These are phyloP conservation scores for Bombus turneri DNA, from an alignment of 1,140 invertebrate species.

Conservation along the genomic window DNA sequence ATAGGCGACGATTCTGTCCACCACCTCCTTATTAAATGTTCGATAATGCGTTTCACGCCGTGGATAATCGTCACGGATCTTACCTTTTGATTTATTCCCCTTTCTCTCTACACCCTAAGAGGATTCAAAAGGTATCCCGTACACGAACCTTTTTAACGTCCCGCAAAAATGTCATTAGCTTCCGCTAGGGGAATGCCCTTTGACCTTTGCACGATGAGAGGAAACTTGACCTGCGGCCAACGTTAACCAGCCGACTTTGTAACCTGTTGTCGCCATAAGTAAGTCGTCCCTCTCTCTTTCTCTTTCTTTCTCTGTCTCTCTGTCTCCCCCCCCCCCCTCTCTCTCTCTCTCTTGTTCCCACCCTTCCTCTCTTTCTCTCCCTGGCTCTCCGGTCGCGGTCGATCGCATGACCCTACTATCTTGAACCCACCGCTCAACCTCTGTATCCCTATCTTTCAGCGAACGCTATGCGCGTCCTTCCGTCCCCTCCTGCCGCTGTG, in stretches of 20 bases:
- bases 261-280: constrained; percentile 54
- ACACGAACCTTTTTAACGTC: not conserved
- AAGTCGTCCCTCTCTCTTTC: not conserved
- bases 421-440: not conserved
- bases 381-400: not conserved
- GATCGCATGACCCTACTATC: constrained; percentile 7
- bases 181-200: constrained; percentile 45
- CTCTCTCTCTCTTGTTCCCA: too few species aligned
- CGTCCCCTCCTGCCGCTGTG: not conserved
- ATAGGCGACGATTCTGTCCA: constrained; percentile 12
- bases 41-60: not conserved
- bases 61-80: constrained; percentile 3
- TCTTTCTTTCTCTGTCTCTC: not conserved
- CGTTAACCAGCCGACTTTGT: constrained; percentile 58
- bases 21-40: constrained; percentile 25
- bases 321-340: not conserved
- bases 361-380: not conserved
- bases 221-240: constrained; percentile 56
- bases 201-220: constrained; percentile 37
- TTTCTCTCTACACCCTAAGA: not conserved
- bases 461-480: not conserved
- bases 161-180: constrained; percentile 64
- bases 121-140: not conserved
- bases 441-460: not conserved
- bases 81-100: not conserved